Conservation (phyloP, 1,140 invertebrate genomes). For the Paraescarpia echinospica region DNA sequence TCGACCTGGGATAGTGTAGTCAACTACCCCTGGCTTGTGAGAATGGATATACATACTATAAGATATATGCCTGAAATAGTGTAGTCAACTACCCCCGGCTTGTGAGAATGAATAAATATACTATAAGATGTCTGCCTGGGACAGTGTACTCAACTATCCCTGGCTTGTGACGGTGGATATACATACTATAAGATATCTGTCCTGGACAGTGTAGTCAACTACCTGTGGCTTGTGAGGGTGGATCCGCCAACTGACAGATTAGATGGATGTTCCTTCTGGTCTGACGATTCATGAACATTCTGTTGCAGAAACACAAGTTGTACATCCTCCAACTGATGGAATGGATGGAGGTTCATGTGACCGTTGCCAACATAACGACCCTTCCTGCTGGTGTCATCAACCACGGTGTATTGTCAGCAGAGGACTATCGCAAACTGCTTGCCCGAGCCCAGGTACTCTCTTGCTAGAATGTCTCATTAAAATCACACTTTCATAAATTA, state of each 20-base stretch:
- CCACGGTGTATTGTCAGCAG: conserved; percentile 9
- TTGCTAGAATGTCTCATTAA: not conserved
- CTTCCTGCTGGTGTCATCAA: conserved; percentile 4
- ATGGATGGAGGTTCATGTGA: conserved; percentile 8
- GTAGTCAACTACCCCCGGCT: no score
- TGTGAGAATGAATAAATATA: no score
- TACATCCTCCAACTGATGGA: conserved; percentile 10
- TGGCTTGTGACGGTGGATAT: no score
- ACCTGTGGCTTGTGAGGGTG: no score
- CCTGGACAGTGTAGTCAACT: no score
- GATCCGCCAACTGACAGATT: not conserved
- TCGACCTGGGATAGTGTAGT: no score
- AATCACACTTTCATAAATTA: not conserved
- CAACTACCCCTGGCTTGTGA: no score
- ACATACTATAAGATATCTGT: no score
- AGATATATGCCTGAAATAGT: no score
- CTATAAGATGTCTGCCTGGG: no score
- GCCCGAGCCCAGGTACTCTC: not conserved
- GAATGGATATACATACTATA: no score
- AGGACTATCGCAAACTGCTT: conserved; percentile 3
- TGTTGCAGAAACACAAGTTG: conserved; percentile 7
- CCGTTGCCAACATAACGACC: not conserved
- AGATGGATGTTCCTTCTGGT: not conserved
- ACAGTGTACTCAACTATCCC: no score
- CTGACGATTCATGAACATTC: not conserved